Evolutionary conservation across 1,140 invertebrate species (phyloP), one percentile per base, ranked within the genome.

Genomic region (Drosophila busckii): DNA sequence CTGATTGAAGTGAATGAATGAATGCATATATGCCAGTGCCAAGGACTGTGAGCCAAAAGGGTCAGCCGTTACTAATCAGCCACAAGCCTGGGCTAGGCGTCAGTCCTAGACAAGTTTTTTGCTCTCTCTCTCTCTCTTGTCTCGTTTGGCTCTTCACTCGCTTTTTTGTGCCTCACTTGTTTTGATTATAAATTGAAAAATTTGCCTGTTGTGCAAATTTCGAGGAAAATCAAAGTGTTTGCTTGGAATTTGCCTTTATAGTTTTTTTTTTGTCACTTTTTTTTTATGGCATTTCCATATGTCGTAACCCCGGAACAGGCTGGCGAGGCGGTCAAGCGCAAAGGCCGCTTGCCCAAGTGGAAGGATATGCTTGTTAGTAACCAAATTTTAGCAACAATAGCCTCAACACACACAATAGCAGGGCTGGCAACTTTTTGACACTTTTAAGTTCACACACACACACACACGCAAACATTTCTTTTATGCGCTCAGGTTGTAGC

Each of bases 141-240:
- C 4, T 5, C 6, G 3, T 10, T 2, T 12, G 3, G n/a, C 1
- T 4, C n/a, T 5, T 9, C 5, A 15, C 26, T 28, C 37, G 26
- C 12, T 4, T 37, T 35, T 25, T 10, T 32, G n/a, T 26, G 29
- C 9, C 32, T 29, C 49, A 48, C 53, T 78, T 68, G 67, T 63
- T 78, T 78, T 78, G 71, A 71, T 73, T 82, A 80, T 82, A 80
- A 80, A 80, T 80, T 80, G 73, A 80, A 82, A 80, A 78, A 80
- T 75, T 82, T 69, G 75, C 71, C n/a, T 67, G 62, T 56, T 70
- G 52, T 78, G 66, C 55, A 28, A 66, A 78, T 58, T 70, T 66
- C 31, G n/a, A 41, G 22, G 49, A 46, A 71, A 78, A 80, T 78
- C 73, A 80, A 80, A 73, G 73, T 82, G 68, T 69, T 80, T 80